Percentiles rank a stretch among this genome's conserved stretches.
phyloP scores from a whole-genome alignment of 2,113 vertebrate species.

The Gyps fulvus region DNA sequence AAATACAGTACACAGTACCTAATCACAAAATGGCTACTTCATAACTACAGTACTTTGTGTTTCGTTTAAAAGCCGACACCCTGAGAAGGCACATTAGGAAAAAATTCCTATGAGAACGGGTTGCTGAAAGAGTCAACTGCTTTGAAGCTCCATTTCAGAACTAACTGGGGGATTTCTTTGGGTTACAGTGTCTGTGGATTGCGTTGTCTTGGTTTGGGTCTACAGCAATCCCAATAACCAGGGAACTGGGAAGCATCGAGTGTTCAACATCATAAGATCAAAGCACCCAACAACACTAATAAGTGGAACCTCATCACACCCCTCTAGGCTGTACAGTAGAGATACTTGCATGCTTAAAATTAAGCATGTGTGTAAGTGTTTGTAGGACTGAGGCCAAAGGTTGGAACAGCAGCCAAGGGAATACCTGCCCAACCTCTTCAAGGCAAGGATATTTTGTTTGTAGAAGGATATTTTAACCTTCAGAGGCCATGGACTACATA shows the following conservation, averaged over 20 bases:
- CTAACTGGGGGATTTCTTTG: background rate
- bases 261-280: background rate
- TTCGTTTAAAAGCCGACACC: background rate
- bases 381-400: conserved; percentile 30
- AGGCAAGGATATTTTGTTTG: conserved; percentile 54
- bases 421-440: conserved; percentile 47
- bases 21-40: background rate
- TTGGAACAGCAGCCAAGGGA: conserved; percentile 31
- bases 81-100: background rate
- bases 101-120: background rate
- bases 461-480: conserved; percentile 62
- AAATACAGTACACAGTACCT: background rate
- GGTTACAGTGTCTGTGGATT: background rate
- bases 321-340: background rate
- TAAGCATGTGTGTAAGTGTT: background rate
- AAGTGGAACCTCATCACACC: background rate
- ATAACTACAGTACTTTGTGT: background rate
- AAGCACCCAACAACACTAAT: background rate
- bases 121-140: background rate
- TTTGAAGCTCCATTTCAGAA: background rate
- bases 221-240: background rate
- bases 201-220: background rate
- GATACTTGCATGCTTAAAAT: background rate
- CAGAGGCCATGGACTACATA: background rate
- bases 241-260: background rate